Conservation (phyloP, 1,140 invertebrate species). For the Drosophila malerkotliana region DNA sequence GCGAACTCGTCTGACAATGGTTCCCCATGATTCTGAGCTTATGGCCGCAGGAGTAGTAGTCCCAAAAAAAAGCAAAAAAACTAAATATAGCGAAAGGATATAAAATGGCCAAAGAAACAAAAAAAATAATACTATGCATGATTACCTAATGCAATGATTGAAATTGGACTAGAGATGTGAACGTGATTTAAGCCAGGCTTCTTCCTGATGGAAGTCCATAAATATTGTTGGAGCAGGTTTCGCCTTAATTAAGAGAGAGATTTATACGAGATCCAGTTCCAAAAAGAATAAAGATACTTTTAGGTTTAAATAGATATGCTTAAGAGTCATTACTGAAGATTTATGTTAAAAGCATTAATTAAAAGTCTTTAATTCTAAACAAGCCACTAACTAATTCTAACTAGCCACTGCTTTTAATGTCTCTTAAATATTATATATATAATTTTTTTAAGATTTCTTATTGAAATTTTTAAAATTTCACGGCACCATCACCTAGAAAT, state of each 20-base stretch:
- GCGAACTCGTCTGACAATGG: slow-evolving; percentile 63
- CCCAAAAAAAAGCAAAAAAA: slow-evolving; percentile 12
- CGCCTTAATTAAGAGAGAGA: slow-evolving; percentile 15
- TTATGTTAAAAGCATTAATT: background rate
- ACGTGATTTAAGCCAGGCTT: slow-evolving; percentile 33
- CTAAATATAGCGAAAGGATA: slow-evolving; percentile 65
- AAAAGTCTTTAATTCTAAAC: background rate
- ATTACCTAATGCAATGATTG: slow-evolving; percentile 63
- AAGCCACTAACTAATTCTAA: background rate
- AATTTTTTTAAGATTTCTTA: background rate
- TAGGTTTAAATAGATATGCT: background rate
- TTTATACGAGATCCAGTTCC: slow-evolving; percentile 9
- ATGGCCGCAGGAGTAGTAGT: slow-evolving; percentile 48
- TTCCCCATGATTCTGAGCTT: slow-evolving; percentile 66
- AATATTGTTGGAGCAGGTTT: slow-evolving; percentile 14
- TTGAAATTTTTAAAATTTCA: background rate
- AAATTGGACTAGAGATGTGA: slow-evolving; percentile 38
- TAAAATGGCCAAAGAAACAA: slow-evolving; percentile 42
- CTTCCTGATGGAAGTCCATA: slow-evolving; percentile 1
- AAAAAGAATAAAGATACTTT: background rate
- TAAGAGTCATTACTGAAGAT: background rate
- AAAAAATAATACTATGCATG: slow-evolving; percentile 29
- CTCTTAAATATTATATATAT: background rate
- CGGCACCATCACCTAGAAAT: slow-evolving; percentile 8
- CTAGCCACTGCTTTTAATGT: background rate